These are phyloP conservation scores for Nasonia longicornis DNA, from an alignment of 1,140 invertebrate genomes.

Conservation along the genomic window DNA sequence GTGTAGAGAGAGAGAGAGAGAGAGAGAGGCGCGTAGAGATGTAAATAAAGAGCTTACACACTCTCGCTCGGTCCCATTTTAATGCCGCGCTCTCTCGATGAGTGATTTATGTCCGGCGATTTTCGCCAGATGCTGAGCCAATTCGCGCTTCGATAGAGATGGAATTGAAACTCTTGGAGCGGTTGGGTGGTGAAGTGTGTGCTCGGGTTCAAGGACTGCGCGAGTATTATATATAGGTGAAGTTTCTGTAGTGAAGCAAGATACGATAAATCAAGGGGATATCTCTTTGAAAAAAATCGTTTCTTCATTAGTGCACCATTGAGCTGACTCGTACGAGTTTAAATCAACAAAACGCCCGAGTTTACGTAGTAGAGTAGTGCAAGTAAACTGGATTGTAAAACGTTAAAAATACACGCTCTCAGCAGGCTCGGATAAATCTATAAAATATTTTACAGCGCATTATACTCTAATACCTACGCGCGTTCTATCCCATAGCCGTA, in stretches of 20 bases:
- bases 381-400: not conserved
- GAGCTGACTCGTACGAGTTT: too few species aligned
- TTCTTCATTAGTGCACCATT: too few species aligned
- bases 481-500: not conserved
- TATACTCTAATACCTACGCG: not conserved
- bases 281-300: too few species aligned
- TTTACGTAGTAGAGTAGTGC: not conserved
- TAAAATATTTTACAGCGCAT: conserved; percentile 33
- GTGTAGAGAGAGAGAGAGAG: not conserved
- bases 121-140: not conserved
- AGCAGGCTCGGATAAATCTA: conserved; percentile 3
- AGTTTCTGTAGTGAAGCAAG: not conserved
- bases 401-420: not conserved
- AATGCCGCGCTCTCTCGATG: conserved; percentile 1
- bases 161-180: too few species aligned
- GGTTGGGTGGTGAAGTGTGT: too few species aligned
- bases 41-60: conserved; percentile 22
- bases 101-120: conserved; percentile 10
- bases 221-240: not conserved
- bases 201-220: not conserved
- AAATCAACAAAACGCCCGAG: not conserved
- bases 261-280: not conserved
- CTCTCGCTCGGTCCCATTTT: not conserved
- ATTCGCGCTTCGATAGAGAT: not conserved
- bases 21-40: not conserved